Conservation (phyloP, 2,113 vertebrate genomes). For the Gymnarchus niloticus region DNA sequence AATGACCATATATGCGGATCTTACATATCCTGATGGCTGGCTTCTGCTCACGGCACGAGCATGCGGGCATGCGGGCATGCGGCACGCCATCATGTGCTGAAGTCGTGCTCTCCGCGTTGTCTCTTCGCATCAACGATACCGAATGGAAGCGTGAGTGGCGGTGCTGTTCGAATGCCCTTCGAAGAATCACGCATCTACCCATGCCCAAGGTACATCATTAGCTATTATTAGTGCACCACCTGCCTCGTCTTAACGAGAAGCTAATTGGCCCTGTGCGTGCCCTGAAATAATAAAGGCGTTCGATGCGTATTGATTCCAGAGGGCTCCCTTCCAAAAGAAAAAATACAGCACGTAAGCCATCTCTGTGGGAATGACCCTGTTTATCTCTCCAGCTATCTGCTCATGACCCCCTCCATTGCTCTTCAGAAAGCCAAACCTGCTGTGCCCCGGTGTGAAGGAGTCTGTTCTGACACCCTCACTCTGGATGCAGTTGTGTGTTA, state of each 20-base stretch:
- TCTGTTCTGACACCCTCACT: background rate
- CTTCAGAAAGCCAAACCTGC: background rate
- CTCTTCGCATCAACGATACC: constrained; percentile 37
- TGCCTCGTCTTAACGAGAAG: constrained; percentile 65
- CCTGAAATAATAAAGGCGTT: constrained; percentile 57
- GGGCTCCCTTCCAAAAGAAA: background rate
- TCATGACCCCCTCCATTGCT: too few relatives aligned
- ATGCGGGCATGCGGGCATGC: too few relatives aligned
- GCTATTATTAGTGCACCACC: constrained; percentile 64
- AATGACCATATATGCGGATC: too few relatives aligned
- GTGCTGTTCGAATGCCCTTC: constrained; percentile 42
- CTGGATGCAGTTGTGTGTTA: background rate
- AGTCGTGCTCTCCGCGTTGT: background rate
- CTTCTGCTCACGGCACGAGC: too few relatives aligned
- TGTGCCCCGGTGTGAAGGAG: background rate
- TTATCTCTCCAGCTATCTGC: background rate
- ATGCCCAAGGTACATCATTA: constrained; percentile 68
- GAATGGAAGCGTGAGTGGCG: constrained; percentile 49
- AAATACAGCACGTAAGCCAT: background rate
- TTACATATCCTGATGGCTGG: too few relatives aligned
- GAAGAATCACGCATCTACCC: constrained; percentile 43
- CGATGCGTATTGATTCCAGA: background rate
- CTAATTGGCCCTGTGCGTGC: constrained; percentile 63
- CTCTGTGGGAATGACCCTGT: background rate
- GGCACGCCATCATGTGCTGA: background rate